Conservation (phyloP, 1,140 invertebrate genomes). For the Zaprionus lachaisei region DNA sequence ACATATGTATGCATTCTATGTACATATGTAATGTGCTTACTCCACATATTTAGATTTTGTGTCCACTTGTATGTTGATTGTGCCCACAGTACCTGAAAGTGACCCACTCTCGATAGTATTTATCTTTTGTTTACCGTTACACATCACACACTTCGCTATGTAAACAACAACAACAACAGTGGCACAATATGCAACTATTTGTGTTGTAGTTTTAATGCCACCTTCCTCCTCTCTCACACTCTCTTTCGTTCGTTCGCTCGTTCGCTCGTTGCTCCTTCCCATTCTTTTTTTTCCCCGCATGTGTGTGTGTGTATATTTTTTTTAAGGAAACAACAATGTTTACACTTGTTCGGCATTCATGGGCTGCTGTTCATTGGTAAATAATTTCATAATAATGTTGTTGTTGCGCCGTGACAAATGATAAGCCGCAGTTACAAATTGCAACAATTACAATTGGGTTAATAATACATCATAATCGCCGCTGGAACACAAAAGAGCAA, state of each 20-base stretch:
- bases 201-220: conserved; percentile 71
- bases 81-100: background rate
- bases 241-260: background rate
- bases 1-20: background rate
- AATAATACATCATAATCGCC: conserved; percentile 63
- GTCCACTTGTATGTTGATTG: background rate
- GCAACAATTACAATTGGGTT: conserved; percentile 80
- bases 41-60: background rate
- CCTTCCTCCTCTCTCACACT: conserved; percentile 8
- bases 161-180: conserved; percentile 39
- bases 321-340: conserved; percentile 45
- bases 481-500: background rate
- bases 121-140: conserved; percentile 59
- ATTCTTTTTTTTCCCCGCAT: background rate
- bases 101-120: conserved; percentile 24
- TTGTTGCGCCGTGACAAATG: conserved; percentile 75
- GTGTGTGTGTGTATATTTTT: background rate
- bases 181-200: conserved; percentile 77
- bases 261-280: background rate
- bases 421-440: conserved; percentile 67
- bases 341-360: conserved; percentile 75
- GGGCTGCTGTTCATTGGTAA: conserved; percentile 81
- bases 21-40: background rate
- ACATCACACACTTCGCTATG: conserved; percentile 32
- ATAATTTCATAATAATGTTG: conserved; percentile 83